Base-by-base conservation (phyloP, 1,140 invertebrate species). In the Cydia fagiglandana region DNA sequence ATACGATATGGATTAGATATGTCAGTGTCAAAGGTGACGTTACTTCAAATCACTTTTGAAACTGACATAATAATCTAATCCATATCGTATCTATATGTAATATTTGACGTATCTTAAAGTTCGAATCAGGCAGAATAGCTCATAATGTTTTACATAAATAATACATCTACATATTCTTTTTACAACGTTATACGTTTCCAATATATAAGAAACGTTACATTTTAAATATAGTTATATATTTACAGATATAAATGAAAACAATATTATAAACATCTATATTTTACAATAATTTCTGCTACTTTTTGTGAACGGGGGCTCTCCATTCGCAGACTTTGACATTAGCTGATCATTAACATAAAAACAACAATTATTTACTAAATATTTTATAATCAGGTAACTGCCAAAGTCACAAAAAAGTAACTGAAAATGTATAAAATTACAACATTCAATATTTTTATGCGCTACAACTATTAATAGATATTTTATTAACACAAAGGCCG, bases 301-400 rank as follows among this genome's bases (percentile, higher is more conserved):
- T 88, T 88, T 85, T 77, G 75, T 79, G 83, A 91, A 90, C 87
- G 88, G 85, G 89, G 90, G 90, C 90, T 91, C 90, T 77, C 84
- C 88, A 88, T 88, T 88, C 82, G 80, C 24, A 79, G 85, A 83
- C 84, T 73, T 50, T 80, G 80, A 66, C 76, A 80, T 77, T 76
- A 91, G 83, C 82, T 82, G 68, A 87, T 85, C 81, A 79, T 76
- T 66, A 61, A 61, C 34, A 64, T 56, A 73, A 76, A 79, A 77
- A 75, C 53, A 75, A 77, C 77, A 75, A 74, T 73, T 77, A 77
- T 76, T n/a, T 77, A 45, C 75, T 75, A 73, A 61, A 64, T 64
- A 78, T 9, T 34, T 9, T 28, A 68, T 74, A 76, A 80, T 82
- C 75, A 79, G 78, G 79, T 83, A 76, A 76, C 28, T 61, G n/a